Percentiles rank a stretch among this genome's conserved stretches.
phyloP scores from a whole-genome alignment of 2,797 vertebrate genomes.

The Delichon dasypus region DNA sequence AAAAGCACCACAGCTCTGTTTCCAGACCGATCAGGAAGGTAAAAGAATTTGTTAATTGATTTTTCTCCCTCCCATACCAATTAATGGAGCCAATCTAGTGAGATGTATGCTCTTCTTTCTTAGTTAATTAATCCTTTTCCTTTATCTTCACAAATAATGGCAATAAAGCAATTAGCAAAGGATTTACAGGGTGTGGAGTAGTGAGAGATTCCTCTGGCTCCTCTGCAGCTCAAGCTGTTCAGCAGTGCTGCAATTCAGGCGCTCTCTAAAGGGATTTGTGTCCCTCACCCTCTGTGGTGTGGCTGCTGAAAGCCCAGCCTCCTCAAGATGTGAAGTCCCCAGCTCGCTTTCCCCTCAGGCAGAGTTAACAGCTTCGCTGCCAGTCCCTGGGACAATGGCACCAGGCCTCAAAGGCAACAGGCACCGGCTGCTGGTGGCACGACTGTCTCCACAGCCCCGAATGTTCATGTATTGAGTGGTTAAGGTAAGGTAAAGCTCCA shows the following conservation, averaged over 20 bases:
- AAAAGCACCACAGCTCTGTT: neutral
- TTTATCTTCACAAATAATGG: conserved; percentile 59
- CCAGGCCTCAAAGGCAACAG: neutral
- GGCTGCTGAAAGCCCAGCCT: neutral
- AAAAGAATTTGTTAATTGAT: conserved; percentile 59
- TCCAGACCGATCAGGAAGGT: conserved; percentile 18
- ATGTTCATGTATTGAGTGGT: neutral
- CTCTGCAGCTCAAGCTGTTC: conserved; percentile 38
- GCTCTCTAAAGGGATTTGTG: conserved; percentile 9
- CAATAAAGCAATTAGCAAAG: conserved; percentile 66
- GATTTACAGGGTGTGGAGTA: conserved; percentile 60
- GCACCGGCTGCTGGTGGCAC: neutral
- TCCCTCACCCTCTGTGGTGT: neutral
- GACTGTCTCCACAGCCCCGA: fast-evolving
- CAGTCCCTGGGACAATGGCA: neutral
- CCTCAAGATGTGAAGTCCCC: neutral
- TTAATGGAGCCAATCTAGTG: conserved; percentile 38
- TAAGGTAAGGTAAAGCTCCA: neutral
- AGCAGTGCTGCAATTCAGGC: neutral
- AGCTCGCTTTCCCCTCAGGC: neutral
- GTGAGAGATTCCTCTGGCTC: conserved; percentile 19
- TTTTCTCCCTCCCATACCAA: conserved; percentile 50
- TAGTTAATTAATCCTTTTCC: conserved; percentile 53
- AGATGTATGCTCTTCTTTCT: conserved; percentile 30
- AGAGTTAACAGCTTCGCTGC: conserved; percentile 23